Evolutionary conservation across 1,140 invertebrate species (phyloP), one percentile per base, ranked within the genome.

Genomic region (Hormaphis cornu): DNA sequence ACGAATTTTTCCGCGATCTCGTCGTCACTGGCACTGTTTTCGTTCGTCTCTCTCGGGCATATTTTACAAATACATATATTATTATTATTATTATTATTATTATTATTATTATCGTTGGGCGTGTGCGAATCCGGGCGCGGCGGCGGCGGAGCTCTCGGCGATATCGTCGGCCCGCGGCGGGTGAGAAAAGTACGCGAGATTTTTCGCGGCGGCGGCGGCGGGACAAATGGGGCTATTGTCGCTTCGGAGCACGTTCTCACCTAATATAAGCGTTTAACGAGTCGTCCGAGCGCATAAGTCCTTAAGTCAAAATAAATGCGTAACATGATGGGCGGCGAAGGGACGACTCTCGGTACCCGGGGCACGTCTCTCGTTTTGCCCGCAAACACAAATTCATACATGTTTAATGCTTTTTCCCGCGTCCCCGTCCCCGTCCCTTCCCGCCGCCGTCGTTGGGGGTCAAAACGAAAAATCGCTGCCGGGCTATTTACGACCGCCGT

Each of bases 231-330:
- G 42, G 61, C 61, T 26, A 66, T 66, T 66, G 61, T 66, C 61
- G 61, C 6, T 66, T 18, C 42, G 26, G 16, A 66, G 61, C 61
- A 66, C 61, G 61, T 66, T 42, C n/a, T n/a, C 61, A 20, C 44
- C 61, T 66, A 66, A 66, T n/a, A n/a, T 66, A 66, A 66, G 61
- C 61, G 61, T 66, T 66, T 66, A 66, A 66, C 61, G 50, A 66
- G 61, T 66, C 61, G 61, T 66, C 61, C 61, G 61, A 66, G 61
- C 61, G 61, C 61, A 24, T 66, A 66, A 66, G 61, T 66, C 61
- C 61, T 66, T 66, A 66, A 66, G 61, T 66, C 61, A 66, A 66
- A 66, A 66, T 66, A 66, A 66, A 66, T 66, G 61, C 35, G 61
- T 66, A 66, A 66, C 61, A 46, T 22, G 61, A 66, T 22, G 61